Conservation (phyloP, 2,113 vertebrate genomes). For the Grammomys dolichurus region DNA sequence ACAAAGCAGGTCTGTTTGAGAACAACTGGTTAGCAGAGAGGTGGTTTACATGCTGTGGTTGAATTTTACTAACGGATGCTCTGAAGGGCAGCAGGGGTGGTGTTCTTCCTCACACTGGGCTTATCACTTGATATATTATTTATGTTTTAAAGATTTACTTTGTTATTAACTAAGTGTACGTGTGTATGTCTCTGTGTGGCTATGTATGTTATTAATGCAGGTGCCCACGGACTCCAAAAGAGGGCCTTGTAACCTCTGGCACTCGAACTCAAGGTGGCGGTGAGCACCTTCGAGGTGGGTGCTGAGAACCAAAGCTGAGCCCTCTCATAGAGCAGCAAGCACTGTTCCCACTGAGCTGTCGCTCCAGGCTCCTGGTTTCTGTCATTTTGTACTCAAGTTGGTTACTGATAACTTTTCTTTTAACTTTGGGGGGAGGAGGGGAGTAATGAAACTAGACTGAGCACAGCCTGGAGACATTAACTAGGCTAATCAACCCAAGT, state of each 20-base stretch:
- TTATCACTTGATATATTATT: constrained; percentile 1
- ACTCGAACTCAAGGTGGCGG: too few relatives aligned
- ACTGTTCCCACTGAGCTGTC: too few relatives aligned
- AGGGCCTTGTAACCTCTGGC: background rate
- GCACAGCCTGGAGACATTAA: constrained; percentile 43
- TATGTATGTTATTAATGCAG: background rate
- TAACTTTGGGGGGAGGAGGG: background rate
- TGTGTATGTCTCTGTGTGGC: background rate
- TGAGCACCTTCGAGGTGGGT: background rate
- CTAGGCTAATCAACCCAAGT: constrained; percentile 33
- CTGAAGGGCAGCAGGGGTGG: background rate
- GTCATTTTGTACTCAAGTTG: background rate
- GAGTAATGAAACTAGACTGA: constrained; percentile 10
- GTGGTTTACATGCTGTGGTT: background rate
- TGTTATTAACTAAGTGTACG: background rate
- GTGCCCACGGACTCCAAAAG: background rate
- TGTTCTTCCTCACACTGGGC: background rate
- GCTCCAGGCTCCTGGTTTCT: background rate
- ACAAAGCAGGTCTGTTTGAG: background rate
- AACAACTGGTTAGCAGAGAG: background rate
- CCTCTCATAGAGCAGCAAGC: background rate
- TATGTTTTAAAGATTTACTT: background rate
- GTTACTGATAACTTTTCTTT: constrained; percentile 16
- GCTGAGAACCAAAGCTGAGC: background rate
- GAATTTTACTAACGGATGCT: background rate